Conservation (phyloP, 2,113 vertebrate species). For the Miniopterus natalensis region DNA sequence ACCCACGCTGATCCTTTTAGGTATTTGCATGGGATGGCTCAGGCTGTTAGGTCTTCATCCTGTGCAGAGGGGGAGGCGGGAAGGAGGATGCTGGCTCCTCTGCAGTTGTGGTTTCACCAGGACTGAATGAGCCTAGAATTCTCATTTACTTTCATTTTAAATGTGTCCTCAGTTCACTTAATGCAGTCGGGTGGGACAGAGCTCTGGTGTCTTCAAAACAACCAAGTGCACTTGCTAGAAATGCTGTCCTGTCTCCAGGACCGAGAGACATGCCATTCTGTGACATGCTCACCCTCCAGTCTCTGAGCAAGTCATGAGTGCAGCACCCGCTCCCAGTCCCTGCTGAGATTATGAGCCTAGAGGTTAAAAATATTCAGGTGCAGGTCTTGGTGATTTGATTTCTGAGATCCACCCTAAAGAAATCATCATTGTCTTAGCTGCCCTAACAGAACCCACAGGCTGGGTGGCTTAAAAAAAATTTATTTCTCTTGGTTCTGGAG, state of each 20-base stretch:
- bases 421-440: fast-evolving
- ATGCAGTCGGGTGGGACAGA: fast-evolving
- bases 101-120: fast-evolving
- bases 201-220: background rate
- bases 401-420: background rate
- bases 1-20: fast-evolving
- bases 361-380: no score
- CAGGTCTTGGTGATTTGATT: background rate
- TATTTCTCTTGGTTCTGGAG: background rate
- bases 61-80: fast-evolving
- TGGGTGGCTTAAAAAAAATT: background rate
- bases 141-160: background rate
- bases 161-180: background rate
- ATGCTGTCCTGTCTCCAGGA: no score
- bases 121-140: fast-evolving
- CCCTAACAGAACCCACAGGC: background rate
- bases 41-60: background rate
- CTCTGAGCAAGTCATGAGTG: background rate
- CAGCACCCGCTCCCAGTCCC: no score
- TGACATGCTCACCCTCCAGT: fast-evolving
- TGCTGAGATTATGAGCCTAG: background rate
- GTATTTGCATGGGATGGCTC: fast-evolving
- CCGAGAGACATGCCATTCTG: fast-evolving
- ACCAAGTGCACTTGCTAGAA: fast-evolving
- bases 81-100: fast-evolving